Evolutionary conservation across 2,888 invertebrate species (phyloP).

Genomic region (Morpho achilles): DNA sequence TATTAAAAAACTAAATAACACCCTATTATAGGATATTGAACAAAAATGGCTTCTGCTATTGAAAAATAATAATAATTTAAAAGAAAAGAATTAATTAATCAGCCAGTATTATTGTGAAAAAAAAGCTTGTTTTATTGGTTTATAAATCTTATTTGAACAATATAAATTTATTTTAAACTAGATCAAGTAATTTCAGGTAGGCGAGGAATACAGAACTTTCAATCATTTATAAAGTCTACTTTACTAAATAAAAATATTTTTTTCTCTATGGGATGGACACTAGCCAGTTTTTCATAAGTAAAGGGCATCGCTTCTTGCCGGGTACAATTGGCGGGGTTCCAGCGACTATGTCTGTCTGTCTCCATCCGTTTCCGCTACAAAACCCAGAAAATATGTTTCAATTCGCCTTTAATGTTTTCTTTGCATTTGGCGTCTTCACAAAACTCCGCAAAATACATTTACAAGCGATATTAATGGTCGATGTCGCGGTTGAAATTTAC

Average conservation of each 20-base stretch:
- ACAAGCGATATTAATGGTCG: slow-evolving; percentile 29
- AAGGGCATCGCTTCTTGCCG: slow-evolving; percentile 18
- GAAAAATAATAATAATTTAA: no score
- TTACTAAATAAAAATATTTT: neutral
- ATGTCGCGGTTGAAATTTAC: slow-evolving; percentile 12
- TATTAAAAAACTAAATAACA: no score
- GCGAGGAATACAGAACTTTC: no score
- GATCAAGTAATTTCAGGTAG: no score
- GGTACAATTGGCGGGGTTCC: slow-evolving; percentile 34
- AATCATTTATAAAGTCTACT: no score
- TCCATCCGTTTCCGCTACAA: slow-evolving; percentile 51
- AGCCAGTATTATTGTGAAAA: no score
- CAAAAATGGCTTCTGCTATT: no score
- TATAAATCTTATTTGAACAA: no score
- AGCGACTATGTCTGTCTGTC: slow-evolving; percentile 39
- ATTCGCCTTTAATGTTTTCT: slow-evolving; percentile 46
- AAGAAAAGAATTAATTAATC: no score
- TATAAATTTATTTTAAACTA: no score
- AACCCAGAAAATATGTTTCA: slow-evolving; percentile 50
- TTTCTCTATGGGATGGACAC: slow-evolving; percentile 18
- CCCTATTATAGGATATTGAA: no score
- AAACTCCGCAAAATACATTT: slow-evolving; percentile 28
- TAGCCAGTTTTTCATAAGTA: slow-evolving; percentile 21
- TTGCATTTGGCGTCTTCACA: slow-evolving; percentile 35
- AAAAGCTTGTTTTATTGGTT: no score